A percentile compares a stretch with the other conserved stretches of the same genome.
These are phyloP conservation scores for Spheniscus humboldti DNA, from an alignment of 2,797 vertebrate genomes.

Conservation along the genomic window DNA sequence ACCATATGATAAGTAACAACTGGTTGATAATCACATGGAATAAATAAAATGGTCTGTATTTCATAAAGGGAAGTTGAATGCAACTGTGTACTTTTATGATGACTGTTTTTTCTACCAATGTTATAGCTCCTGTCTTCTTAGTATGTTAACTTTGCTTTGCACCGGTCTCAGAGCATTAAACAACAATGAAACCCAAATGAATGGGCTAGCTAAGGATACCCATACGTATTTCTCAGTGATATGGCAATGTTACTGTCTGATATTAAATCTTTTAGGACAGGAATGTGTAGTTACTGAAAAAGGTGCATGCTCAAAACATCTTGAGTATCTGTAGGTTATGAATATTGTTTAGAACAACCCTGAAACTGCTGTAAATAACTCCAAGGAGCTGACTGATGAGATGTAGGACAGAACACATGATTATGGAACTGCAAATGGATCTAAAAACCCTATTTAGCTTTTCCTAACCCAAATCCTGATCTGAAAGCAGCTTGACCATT, in stretches of 20 bases:
- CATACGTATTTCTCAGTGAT: background rate
- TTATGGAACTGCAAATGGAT: background rate
- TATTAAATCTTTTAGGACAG: background rate
- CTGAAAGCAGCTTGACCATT: background rate
- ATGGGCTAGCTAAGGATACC: background rate
- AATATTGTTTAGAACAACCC: background rate
- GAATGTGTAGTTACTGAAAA: background rate
- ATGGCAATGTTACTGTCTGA: background rate
- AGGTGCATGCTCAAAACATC: background rate
- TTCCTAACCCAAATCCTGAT: background rate
- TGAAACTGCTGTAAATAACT: background rate
- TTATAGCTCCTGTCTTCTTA: background rate
- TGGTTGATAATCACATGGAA: background rate
- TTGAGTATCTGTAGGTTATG: background rate
- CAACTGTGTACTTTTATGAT: background rate
- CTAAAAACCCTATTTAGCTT: background rate
- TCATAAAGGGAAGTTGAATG: conserved; percentile 32
- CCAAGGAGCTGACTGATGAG: background rate
- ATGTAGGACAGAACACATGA: background rate
- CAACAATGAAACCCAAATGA: background rate
- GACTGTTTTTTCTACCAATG: background rate
- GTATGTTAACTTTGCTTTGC: background rate
- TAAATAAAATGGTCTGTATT: conserved; percentile 49
- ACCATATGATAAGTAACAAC: conserved; percentile 26
- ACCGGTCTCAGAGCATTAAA: background rate